Base-by-base conservation (phyloP, 2,113 vertebrate species). In the Apodemus sylvaticus region DNA sequence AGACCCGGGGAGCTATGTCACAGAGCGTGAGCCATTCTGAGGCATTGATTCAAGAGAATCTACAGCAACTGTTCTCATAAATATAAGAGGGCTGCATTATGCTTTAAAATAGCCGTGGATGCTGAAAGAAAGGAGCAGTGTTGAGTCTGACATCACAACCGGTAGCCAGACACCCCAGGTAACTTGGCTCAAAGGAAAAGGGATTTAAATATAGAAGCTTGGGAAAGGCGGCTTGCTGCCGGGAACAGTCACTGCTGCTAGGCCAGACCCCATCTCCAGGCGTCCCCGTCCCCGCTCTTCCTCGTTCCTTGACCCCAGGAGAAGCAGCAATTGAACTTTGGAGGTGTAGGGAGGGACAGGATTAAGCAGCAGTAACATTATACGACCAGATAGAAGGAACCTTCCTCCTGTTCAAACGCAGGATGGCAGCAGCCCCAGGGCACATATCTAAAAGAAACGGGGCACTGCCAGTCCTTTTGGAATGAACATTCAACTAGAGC, bases 131-230 rank as follows among this genome's bases (percentile, higher is more conserved):
- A 31, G 76, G 55, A 51, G 17, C 70, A 51, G 93, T 53, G 31
- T 17, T 71, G 19, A 36, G 34, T 78, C 94, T 68, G 92, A 86
- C 94, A 60, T 93, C 93, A 83, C 55, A 36, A 3, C 93, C 0
- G 4, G 87, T 62, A 71, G 36, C 29, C 90, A 86, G 90, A 60
- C 90, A 39, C 92, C 85, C 93, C 93, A 95, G 96, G 93, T 85
- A 85, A 86, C 78, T 78, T 20, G 0, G 68, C 53, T 96, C 78
- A 31, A 96, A 85, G 77, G 86, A 93, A 86, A 87, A 94, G 62
- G 2, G 70, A 92, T 94, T 96, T 95, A 93, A 96, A 97, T 95
- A 93, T 77, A 96, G 96, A 88, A 36, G 42, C 87, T 82, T 39
- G 0, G 31, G 9, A 51, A 92, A 70, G 53, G 93, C 81, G 17